Evolutionary conservation across 2,888 invertebrate species (phyloP).

Genomic region (Eupeodes luniger): DNA sequence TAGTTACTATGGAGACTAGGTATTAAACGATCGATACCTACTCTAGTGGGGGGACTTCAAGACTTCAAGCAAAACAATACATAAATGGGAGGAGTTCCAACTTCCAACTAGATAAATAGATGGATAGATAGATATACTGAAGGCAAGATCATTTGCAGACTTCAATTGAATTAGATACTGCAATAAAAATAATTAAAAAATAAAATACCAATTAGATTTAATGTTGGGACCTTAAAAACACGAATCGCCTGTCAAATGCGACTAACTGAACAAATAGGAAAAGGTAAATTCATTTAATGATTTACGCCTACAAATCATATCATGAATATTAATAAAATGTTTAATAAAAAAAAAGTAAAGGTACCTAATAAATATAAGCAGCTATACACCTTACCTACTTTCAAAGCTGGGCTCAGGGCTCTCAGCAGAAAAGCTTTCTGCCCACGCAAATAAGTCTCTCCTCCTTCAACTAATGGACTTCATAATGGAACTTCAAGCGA

Average conservation of each 20-base stretch:
- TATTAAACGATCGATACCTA: slow-evolving; percentile 12
- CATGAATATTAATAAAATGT: slow-evolving; percentile 55
- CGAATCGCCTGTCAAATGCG: not conserved
- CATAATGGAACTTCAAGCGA: slow-evolving; percentile 10
- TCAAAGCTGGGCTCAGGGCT: slow-evolving; percentile 48
- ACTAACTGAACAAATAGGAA: slow-evolving; percentile 6
- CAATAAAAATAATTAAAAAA: not conserved
- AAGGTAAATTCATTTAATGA: slow-evolving; percentile 15
- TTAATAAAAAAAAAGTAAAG: slow-evolving; percentile 15
- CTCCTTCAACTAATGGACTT: slow-evolving; percentile 22
- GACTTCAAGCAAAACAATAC: slow-evolving; percentile 14
- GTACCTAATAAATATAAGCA: not conserved
- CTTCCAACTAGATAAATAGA: slow-evolving; percentile 10
- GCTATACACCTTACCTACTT: not conserved
- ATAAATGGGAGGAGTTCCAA: slow-evolving; percentile 73
- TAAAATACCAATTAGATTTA: not conserved
- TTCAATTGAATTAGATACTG: slow-evolving; percentile 21
- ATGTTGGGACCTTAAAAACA: not conserved
- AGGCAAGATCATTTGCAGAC: slow-evolving; percentile 47
- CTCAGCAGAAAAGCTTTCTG: slow-evolving; percentile 48
- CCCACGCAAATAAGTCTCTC: slow-evolving; percentile 52
- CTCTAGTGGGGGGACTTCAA: slow-evolving; percentile 57
- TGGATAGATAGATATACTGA: slow-evolving; percentile 19
- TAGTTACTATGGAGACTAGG: slow-evolving; percentile 58
- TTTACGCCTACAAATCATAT: slow-evolving; percentile 61